Conservation (phyloP, 2,888 invertebrate species). For the Hylaea fasciaria region DNA sequence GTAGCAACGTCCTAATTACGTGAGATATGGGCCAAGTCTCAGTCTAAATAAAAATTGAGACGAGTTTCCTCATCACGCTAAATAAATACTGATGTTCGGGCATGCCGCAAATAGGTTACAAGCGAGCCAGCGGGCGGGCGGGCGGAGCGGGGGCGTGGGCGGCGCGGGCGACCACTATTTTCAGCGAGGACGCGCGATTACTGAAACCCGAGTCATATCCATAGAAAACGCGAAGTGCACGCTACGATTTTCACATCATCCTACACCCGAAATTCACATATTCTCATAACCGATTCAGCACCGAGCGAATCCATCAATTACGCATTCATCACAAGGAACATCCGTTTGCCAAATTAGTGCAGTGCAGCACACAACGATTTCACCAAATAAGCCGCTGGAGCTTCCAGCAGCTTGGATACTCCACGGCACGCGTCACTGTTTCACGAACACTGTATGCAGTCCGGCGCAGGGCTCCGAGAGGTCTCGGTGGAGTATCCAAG, state of each 20-base stretch:
- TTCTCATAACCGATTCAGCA: slow-evolving; percentile 37
- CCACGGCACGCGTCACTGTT: slow-evolving; percentile 50
- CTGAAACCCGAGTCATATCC: slow-evolving; percentile 80
- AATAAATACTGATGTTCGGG: slow-evolving; percentile 78
- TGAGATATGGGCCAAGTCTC: slow-evolving; percentile 75
- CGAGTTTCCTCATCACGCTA: slow-evolving; percentile 81
- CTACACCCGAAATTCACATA: slow-evolving; percentile 43
- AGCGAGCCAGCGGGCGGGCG: slow-evolving; percentile 54
- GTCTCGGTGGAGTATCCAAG: slow-evolving; percentile 66
- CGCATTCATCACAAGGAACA: slow-evolving; percentile 37
- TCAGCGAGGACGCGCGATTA: slow-evolving; percentile 79
- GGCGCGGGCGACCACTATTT: slow-evolving; percentile 72
- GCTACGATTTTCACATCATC: slow-evolving; percentile 45
- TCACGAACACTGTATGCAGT: slow-evolving; percentile 39
- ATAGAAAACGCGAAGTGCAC: slow-evolving; percentile 51
- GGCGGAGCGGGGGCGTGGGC: slow-evolving; percentile 46
- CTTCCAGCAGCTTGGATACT: slow-evolving; percentile 65
- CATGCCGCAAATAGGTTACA: slow-evolving; percentile 81
- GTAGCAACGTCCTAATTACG: slow-evolving; percentile 65
- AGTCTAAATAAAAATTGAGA: slow-evolving; percentile 75
- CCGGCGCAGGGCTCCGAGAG: slow-evolving; percentile 38
- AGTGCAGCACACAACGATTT: slow-evolving; percentile 54
- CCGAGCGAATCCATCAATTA: slow-evolving; percentile 33
- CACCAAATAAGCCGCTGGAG: slow-evolving; percentile 53
- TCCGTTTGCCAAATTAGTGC: slow-evolving; percentile 44